These are phyloP conservation scores for Teleogryllus oceanicus DNA, from an alignment of 2,888 invertebrate genomes.

Conservation along the genomic window DNA sequence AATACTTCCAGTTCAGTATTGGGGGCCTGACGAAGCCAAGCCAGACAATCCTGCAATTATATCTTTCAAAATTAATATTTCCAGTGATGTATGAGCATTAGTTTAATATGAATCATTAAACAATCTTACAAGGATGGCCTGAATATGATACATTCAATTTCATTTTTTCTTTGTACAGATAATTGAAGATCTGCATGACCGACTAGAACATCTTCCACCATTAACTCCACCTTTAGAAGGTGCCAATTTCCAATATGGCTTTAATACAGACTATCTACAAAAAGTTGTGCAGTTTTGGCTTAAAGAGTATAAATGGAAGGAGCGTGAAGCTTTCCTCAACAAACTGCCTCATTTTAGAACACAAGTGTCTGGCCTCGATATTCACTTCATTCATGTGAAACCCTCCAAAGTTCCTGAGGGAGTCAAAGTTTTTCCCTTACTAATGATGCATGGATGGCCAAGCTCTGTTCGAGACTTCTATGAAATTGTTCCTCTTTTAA, in stretches of 20 bases:
- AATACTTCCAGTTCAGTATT: slow-evolving; percentile 40
- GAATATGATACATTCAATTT: not conserved
- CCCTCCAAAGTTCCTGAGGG: slow-evolving; percentile 52
- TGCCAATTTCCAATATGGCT: slow-evolving; percentile 79
- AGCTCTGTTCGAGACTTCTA: slow-evolving; percentile 78
- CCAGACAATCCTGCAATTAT: slow-evolving; percentile 55
- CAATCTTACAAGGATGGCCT: not conserved
- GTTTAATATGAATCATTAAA: not conserved
- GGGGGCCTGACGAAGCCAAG: slow-evolving; percentile 56
- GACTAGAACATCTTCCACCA: slow-evolving; percentile 49
- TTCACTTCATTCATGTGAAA: slow-evolving; percentile 72
- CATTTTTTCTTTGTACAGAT: slow-evolving; percentile 47
- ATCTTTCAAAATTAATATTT: slow-evolving; percentile 59
- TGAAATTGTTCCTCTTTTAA: slow-evolving; percentile 66
- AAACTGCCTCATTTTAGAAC: slow-evolving; percentile 71
- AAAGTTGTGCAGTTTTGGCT: slow-evolving; percentile 75
- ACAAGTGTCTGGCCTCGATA: slow-evolving; percentile 61
- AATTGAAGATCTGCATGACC: slow-evolving; percentile 57
- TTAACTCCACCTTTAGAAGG: slow-evolving; percentile 57
- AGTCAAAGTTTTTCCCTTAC: slow-evolving; percentile 58
- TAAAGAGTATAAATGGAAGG: slow-evolving; percentile 67
- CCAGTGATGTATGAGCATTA: slow-evolving; percentile 52
- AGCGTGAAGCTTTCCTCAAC: slow-evolving; percentile 68
- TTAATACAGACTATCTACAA: slow-evolving; percentile 66
- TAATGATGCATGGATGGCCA: slow-evolving; percentile 83